Percentiles rank a stretch among this genome's conserved stretches.
Conservation (phyloP, 1,140 invertebrate species). For the Zaprionus inermis region DNA sequence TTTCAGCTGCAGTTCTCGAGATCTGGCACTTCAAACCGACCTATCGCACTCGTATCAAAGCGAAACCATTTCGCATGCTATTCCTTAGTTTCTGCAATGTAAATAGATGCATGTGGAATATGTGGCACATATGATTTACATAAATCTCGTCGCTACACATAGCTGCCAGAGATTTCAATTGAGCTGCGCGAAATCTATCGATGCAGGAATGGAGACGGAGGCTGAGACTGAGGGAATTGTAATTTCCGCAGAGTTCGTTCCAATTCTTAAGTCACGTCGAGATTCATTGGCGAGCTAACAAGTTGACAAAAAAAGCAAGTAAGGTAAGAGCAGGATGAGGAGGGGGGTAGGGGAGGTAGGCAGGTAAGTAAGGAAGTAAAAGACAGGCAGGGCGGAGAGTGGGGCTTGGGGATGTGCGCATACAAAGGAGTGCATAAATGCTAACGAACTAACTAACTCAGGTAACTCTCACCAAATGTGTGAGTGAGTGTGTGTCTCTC, state of each 20-base stretch:
- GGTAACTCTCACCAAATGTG: conserved; percentile 52
- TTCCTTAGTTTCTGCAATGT: not conserved
- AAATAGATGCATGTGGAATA: not conserved
- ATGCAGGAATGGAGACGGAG: not conserved
- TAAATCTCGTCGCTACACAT: not conserved
- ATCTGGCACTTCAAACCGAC: not conserved
- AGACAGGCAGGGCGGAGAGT: not conserved
- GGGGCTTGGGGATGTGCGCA: conserved; percentile 34
- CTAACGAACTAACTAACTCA: conserved; percentile 80
- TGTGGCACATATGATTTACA: not conserved
- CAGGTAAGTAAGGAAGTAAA: not conserved
- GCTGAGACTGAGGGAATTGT: not conserved
- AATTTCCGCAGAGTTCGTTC: conserved; percentile 9
- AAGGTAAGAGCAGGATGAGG: not conserved
- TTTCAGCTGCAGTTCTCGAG: not conserved
- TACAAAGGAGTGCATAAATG: conserved; percentile 73
- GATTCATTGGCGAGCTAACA: conserved; percentile 67
- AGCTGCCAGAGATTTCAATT: not conserved
- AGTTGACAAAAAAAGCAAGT: conserved; percentile 36
- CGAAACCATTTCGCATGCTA: no score
- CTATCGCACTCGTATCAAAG: not conserved
- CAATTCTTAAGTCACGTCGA: conserved; percentile 50
- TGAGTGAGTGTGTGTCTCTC: conserved; percentile 25
- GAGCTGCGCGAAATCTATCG: not conserved
- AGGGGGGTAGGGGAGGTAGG: not conserved